Conservation (phyloP, 2,888 invertebrate species). For the Willowsia nigromaculata region DNA sequence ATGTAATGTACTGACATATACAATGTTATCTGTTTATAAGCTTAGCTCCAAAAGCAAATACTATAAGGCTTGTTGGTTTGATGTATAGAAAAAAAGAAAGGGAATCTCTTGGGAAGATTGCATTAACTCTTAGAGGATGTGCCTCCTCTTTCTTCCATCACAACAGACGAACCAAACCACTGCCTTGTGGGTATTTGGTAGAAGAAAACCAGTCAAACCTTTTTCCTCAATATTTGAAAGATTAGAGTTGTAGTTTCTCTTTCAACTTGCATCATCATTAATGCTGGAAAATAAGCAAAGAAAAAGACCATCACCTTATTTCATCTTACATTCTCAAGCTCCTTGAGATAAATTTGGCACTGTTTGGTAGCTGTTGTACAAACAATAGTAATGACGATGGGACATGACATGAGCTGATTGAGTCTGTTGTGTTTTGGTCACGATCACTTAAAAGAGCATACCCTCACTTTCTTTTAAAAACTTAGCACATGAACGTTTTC, state of each 20-base stretch:
- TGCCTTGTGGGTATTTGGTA: neutral
- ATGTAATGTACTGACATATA: neutral
- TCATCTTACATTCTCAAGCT: neutral
- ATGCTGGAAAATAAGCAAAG: neutral
- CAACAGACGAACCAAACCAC: neutral
- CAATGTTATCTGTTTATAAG: neutral
- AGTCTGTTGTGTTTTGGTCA: neutral
- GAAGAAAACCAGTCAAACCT: neutral
- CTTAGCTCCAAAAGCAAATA: neutral
- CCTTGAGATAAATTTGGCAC: neutral
- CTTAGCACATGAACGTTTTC: neutral
- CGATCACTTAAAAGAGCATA: neutral
- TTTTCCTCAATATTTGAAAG: neutral
- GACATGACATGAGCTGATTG: constrained; percentile 7
- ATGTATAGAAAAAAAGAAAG: neutral
- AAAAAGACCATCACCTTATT: neutral
- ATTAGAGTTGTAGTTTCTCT: neutral
- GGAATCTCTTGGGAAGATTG: constrained; percentile 1
- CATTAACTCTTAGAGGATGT: neutral
- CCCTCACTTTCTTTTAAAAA: neutral
- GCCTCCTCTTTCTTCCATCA: neutral
- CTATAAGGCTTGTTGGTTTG: too few relatives aligned
- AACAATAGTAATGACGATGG: neutral
- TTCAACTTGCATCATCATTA: constrained; percentile 4
- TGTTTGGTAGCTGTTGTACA: neutral